Evolutionary conservation across 1,140 invertebrate species (phyloP).

Genomic region (Acromyrmex charruanus): DNA sequence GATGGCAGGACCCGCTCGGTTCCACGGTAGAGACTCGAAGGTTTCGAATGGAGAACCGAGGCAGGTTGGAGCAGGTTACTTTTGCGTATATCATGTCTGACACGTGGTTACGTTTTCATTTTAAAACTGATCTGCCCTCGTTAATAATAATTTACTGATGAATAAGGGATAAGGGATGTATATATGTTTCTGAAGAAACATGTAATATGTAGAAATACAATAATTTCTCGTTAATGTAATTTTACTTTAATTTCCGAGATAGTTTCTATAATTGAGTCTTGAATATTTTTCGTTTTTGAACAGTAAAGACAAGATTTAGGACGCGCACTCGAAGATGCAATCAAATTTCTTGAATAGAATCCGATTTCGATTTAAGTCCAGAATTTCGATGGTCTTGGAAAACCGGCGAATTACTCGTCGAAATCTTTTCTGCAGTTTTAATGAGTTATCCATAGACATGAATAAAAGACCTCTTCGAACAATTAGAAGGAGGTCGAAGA

Average conservation of each 20-base stretch:
- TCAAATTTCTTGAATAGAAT: constrained; percentile 50
- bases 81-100: not conserved
- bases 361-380: constrained; percentile 43
- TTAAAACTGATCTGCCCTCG: not conserved
- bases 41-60: constrained; percentile 38
- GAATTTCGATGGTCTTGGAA: constrained; percentile 12
- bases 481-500: constrained; percentile 45
- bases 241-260: not conserved
- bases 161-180: not conserved
- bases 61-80: constrained; percentile 36
- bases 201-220: not conserved
- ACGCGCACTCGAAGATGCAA: constrained; percentile 29
- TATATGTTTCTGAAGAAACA: not conserved
- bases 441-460: constrained; percentile 71
- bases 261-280: not conserved
- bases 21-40: constrained; percentile 28
- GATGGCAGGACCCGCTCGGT: constrained; percentile 21
- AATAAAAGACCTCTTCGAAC: constrained; percentile 59
- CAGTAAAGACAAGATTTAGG: not conserved
- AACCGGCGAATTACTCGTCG: constrained; percentile 30
- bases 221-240: constrained; percentile 8
- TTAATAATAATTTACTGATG: not conserved
- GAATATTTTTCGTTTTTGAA: not conserved
- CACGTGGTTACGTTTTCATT: constrained; percentile 14
- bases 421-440: constrained; percentile 65